Evolutionary conservation across 1,140 invertebrate species (phyloP), one percentile per base, ranked within the genome.

Genomic region (Maniola jurtina): DNA sequence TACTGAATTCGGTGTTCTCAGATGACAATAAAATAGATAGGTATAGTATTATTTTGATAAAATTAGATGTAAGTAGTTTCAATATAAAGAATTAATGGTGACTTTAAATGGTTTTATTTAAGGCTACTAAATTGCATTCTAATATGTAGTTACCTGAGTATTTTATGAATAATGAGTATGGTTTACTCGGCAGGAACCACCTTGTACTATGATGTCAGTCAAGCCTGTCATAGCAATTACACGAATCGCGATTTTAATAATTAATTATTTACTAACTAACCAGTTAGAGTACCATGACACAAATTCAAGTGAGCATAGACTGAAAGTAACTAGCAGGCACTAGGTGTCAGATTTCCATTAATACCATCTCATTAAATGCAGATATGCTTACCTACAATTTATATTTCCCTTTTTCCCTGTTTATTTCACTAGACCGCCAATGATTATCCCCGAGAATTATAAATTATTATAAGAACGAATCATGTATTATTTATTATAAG

Each of bases 201-300:
- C 25, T 25, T 25, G 25, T 25, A 25, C 25, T 9, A 0, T 45
- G 5, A 11, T 45, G 13, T 5, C 40, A 42, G 3, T 5, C 13
- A 45, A 45, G 42, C 9, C 9, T 45, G 42, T 11, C 42, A 13
- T 45, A 6, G 0, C 42, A 45, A 45, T 45, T 45, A 42, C 6
- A 11, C 5, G 14, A 16, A 50, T 50, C 10, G 14, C 47, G 5
- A 50, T 50, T 50, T 15, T 5, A 50, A 50, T 50, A 16, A 50
- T 9, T 15, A 50, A 42, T 10, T 42, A 42, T 10, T n/a, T 42
- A 42, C 5, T 15, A 2, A 7, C 45, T 47, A 13, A 11, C 15
- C 2, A 50, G 48, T n/a, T 25, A 25, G 48, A 50, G 14, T 50
- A 50, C 48, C 48, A 50, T 50, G 48, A 50, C 48, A 50, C 48